Base-by-base conservation (phyloP, 2,888 invertebrate species). In the Lampropteryx suffumata region DNA sequence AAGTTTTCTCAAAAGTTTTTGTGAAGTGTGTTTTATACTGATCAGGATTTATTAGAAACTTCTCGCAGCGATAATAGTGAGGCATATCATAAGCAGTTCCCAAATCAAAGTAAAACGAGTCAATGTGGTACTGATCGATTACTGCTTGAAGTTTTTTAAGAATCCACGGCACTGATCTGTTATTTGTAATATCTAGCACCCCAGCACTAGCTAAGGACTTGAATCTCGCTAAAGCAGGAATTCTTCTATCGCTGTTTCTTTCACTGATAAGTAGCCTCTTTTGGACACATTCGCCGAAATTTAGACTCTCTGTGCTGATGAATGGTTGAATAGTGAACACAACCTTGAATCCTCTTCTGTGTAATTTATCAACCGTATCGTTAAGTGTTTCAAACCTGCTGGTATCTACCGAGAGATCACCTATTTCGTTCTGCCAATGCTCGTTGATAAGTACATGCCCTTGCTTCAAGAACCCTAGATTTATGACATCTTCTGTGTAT, bases 321-420 rank as follows among this genome's bases (percentile, higher is more conserved):
- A 96, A 98, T 0, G 98, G 98, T 71, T 97, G 97, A 0, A 98
- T 92, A n/a, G 96, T 95, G 60, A 98, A 94, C 0, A 95, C 95
- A 9, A 98, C 94, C 69, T 95, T 93, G 60, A 98, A 98, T 0
- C 97, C 97, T 57, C 97, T 90, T 26, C 97, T 91, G 59, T 95
- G 95, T 28, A 97, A 91, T 42, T 96, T 94, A 63, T 95, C 94
- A 5, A 97, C 94, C 1, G 95, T 95, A 49, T 94, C 93, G 48
- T 94, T 94, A 62, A 97, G 91, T 0, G 94, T 94, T 35, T 94
- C 94, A 72, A 98, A 98, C 50, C 97, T 89, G 21, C 84, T 89
- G 0, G 87, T 86, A 76, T 98, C 97, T n/a, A 98, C 93, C 0
- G 93, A 91, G 39, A 97, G 93, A 78, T 98, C 98, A 0, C 98